Base-by-base conservation (phyloP, 2,113 vertebrate species). In the Nibea coibor region DNA sequence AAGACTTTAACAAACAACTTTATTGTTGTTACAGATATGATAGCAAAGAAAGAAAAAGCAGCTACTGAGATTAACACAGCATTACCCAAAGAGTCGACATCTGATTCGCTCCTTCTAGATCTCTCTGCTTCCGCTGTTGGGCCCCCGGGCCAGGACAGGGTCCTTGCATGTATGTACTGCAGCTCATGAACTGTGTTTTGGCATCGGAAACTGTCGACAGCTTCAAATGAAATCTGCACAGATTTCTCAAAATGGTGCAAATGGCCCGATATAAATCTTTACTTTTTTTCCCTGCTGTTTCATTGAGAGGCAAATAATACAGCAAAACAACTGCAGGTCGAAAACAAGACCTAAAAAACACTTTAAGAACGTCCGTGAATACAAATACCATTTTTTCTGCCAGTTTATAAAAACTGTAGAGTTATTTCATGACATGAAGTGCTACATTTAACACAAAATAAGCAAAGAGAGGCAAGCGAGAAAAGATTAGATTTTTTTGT, bases 181-280 rank as follows among this genome's bases (percentile, higher is more conserved):
- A 61, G n/a, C 64, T 70, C 43, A 62, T 64, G 57, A 73, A 73
- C 42, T 39, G 22, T 67, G 39, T 43, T 67, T n/a, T 12, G 43
- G 56, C 42, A 28, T 72, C 66, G 42, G 47, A 67, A 12, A 19
- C 12, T 69, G 31, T 17, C 42, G 68, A 54, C 22, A 28, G 50
- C 14, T 67, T 75, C 78, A 47, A 47, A 63, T 53, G 4, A 66
- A 81, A 78, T 24, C 69, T 59, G 47, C 51, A 28, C 79, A 66
- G 61, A 22, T 57, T 47, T 65, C 42, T 70, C 1, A 10, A 62
- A 62, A 83, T 56, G 20, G 51, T 22, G 26, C 50, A 63, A 45
- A 42, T 77, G 16, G 47, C 5, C 35, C 22, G 31, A 35, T 35
- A 6, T 35, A 72, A 47, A 68, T 58, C 1, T 72, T 43, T 28